Conservation (phyloP, 2,113 vertebrate species). For the Lathamus discolor region DNA sequence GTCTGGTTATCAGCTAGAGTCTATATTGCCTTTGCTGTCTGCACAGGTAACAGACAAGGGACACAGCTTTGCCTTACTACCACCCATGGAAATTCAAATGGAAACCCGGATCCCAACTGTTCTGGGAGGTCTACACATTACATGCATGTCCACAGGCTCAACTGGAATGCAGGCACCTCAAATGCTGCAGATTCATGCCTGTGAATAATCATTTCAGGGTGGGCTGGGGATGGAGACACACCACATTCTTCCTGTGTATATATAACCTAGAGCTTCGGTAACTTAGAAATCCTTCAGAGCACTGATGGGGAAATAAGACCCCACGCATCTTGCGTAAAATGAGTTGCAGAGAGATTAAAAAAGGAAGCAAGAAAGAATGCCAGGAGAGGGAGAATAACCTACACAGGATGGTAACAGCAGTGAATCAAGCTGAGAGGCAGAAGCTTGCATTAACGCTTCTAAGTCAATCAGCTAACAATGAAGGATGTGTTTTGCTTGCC, state of each 20-base stretch:
- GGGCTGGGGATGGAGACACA: neutral
- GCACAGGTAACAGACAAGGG: neutral
- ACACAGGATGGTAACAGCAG: neutral
- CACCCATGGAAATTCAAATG: neutral
- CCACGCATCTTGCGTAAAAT: neutral
- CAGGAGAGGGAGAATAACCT: neutral
- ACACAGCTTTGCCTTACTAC: neutral
- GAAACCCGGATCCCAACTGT: accelerated
- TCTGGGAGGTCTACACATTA: neutral
- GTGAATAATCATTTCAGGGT: neutral
- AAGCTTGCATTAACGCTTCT: neutral
- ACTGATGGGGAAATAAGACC: neutral
- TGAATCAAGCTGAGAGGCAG: neutral
- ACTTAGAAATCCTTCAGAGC: neutral
- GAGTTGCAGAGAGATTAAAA: neutral
- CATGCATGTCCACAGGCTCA: neutral
- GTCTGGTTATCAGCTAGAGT: neutral
- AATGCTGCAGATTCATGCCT: neutral
- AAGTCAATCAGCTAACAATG: neutral
- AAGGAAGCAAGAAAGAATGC: neutral
- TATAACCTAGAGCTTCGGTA: neutral
- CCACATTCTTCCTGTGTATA: too few relatives aligned
- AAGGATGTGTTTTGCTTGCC: neutral
- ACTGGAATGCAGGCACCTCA: neutral
- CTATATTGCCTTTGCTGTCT: neutral